Evolutionary conservation across 1,140 invertebrate species (phyloP), one percentile per base, ranked within the genome.

Genomic region (Cotesia vestalis): DNA sequence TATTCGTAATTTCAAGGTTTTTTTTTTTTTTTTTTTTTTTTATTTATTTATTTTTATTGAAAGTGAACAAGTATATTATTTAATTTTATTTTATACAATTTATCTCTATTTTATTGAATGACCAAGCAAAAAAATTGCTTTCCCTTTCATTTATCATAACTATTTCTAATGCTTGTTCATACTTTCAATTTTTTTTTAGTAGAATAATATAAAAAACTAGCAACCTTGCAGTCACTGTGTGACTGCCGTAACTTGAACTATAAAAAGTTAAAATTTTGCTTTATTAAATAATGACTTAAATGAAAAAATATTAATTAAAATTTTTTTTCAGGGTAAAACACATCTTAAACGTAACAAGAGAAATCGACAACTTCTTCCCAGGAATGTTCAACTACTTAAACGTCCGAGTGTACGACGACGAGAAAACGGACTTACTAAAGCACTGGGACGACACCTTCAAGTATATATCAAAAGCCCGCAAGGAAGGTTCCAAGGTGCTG

Each of bases 361-460:
- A 99, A 88, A 99, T 99, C 75, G 98, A 99, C 87, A 99, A 99
- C 87, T 99, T 99, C 86, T 99, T 98, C 84, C 97, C 97, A 20
- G 96, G 95, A 20, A 95, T 94, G 86, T 98, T 99, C 85, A 92
- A 96, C 82, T 99, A 99, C 82, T 89, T 95, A 77, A 99, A 99
- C 85, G 93, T 99, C 69, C 92, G 97, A 74, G 97, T 99, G 5
- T 98, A 96, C 82, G 98, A 99, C 82, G 95, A 96, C 81, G 97
- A 98, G 84, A 95, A 96, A 84, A 98, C 97, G 53, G 95, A 99
- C 86, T 88, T 99, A 69, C 87, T 99, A 4, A 96, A 96, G 84
- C 94, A 99, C 83, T 99, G 97, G 96, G 96, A 99, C 81, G 92
- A 96, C 81, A 99, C 98, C 20, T 98, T 94, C 87, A 95, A 96